These are phyloP conservation scores for Oenanthe oenanthe DNA, from an alignment of 2,113 vertebrate species.

Conservation along the genomic window DNA sequence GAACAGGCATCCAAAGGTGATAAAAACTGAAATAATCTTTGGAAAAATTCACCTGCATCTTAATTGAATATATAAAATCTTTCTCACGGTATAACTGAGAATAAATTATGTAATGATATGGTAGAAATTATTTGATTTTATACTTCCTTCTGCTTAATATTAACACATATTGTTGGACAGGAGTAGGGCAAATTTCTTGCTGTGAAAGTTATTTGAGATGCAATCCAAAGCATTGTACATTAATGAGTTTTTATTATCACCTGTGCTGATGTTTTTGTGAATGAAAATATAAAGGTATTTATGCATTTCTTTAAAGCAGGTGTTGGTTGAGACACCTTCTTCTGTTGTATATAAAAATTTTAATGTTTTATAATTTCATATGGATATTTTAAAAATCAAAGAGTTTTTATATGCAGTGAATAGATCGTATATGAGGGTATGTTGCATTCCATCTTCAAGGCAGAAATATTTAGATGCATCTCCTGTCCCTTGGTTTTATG, in stretches of 20 bases:
- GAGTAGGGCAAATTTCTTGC: background rate
- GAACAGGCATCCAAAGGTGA: conserved; percentile 27
- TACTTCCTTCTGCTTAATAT: background rate
- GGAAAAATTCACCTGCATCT: conserved; percentile 9
- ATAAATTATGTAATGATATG: conserved; percentile 28
- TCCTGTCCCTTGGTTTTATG: background rate
- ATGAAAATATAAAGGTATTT: background rate
- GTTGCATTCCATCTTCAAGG: background rate
- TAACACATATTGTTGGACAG: background rate
- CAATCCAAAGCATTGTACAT: background rate
- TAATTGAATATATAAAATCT: conserved; percentile 51
- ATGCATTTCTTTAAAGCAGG: background rate
- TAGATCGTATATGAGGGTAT: background rate
- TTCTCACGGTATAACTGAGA: conserved; percentile 13
- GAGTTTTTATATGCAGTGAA: background rate
- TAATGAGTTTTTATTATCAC: conserved; percentile 7
- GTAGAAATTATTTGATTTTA: background rate
- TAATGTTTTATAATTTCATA: background rate
- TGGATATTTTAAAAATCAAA: background rate
- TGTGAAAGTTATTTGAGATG: conserved; percentile 2
- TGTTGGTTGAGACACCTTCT: background rate
- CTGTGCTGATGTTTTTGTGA: background rate
- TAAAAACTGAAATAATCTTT: conserved; percentile 46
- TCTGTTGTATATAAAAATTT: background rate
- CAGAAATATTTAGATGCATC: background rate